Evolutionary conservation across 1,140 invertebrate species (phyloP).

Genomic region (Amyelois transitella): DNA sequence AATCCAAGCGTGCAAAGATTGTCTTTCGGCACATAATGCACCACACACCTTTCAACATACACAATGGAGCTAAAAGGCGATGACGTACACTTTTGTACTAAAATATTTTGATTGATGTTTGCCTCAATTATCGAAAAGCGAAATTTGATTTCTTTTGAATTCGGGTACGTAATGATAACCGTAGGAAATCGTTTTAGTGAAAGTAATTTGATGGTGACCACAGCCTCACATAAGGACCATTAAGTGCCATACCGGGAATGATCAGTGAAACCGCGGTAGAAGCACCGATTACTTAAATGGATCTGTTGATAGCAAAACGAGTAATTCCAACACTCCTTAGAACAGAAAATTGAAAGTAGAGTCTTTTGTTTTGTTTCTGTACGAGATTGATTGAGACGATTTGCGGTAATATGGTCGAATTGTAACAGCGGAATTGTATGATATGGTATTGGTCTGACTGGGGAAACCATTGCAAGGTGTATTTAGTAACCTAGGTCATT

Average conservation of each 20-base stretch:
- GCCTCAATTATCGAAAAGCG: constrained; percentile 22
- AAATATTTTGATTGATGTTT: constrained; percentile 17
- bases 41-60: constrained; percentile 3
- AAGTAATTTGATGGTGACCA: constrained; percentile 40
- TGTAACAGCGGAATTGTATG: too few relatives aligned
- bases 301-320: constrained; percentile 12
- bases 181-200: constrained; percentile 32
- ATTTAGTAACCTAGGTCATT: too few relatives aligned
- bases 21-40: constrained; percentile 5
- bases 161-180: constrained; percentile 24
- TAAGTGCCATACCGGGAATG: constrained; percentile 16
- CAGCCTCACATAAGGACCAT: constrained; percentile 26
- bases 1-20: background rate
- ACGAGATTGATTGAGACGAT: too few relatives aligned
- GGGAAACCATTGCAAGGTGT: too few relatives aligned
- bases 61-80: constrained; percentile 12
- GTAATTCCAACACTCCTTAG: constrained; percentile 8
- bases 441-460: too few relatives aligned
- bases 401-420: too few relatives aligned
- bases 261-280: constrained; percentile 26
- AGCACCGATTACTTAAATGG: constrained; percentile 13
- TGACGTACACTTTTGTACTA: constrained; percentile 11
- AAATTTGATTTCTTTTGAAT: constrained; percentile 24
- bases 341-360: background rate
- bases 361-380: background rate